phyloP scores from a whole-genome alignment of 2,113 vertebrate species.

The Barnardius zonarius region DNA sequence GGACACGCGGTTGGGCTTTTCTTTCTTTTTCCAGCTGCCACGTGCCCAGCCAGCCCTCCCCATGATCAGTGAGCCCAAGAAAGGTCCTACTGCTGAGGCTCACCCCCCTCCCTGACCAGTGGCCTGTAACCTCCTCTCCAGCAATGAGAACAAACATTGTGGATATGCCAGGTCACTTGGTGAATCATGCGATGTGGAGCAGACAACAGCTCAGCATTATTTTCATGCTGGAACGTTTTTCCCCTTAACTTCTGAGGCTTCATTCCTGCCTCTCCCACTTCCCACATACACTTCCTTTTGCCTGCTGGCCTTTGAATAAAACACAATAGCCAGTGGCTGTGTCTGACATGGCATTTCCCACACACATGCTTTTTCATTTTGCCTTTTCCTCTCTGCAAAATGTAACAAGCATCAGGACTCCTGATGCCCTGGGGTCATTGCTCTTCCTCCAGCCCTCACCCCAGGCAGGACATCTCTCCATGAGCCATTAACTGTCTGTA shows the following conservation, averaged over 20 bases:
- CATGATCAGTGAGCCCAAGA: rapidly evolving
- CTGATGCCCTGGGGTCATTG: background rate
- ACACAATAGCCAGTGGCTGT: background rate
- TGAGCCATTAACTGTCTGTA: background rate
- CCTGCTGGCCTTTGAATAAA: background rate
- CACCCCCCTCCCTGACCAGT: rapidly evolving
- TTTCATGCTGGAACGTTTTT: background rate
- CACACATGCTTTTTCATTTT: background rate
- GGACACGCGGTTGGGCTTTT: background rate
- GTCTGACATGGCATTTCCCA: background rate
- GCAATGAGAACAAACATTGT: rapidly evolving
- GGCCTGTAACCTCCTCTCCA: background rate
- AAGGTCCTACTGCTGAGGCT: background rate
- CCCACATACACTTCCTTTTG: background rate
- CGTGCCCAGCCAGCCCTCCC: background rate
- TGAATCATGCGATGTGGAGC: background rate
- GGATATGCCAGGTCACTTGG: background rate
- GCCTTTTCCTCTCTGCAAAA: background rate
- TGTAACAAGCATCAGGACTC: background rate
- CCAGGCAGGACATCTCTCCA: background rate
- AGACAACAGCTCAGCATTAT: background rate
- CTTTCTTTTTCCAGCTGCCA: background rate
- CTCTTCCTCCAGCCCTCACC: background rate
- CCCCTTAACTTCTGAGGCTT: background rate
- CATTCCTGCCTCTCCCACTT: conserved; percentile 11